Conservation (phyloP, 2,888 invertebrate genomes). For the Spialia ferax region DNA sequence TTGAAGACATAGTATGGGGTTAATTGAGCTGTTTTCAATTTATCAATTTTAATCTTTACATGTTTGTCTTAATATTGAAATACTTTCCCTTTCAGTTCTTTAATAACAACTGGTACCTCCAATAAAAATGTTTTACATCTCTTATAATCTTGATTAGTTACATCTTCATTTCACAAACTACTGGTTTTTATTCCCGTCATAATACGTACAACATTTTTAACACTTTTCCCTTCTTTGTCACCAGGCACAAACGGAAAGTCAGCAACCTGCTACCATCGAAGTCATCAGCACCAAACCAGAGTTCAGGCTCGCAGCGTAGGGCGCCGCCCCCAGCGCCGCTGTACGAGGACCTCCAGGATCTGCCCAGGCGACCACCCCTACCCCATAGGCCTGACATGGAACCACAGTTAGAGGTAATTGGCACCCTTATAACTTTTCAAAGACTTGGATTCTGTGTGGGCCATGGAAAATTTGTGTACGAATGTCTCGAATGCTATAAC, state of each 20-base stretch:
- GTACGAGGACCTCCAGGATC: constrained; percentile 93
- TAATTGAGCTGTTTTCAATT: too few relatives aligned
- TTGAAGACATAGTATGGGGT: too few relatives aligned
- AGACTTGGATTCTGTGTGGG: neutral
- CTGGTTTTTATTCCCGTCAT: neutral
- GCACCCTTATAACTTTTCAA: neutral
- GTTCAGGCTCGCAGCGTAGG: constrained; percentile 79
- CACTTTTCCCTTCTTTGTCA: constrained; percentile 61
- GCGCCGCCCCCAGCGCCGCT: constrained; percentile 88
- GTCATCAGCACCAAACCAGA: constrained; percentile 87
- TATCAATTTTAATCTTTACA: too few relatives aligned
- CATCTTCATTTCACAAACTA: too few relatives aligned
- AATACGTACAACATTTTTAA: neutral
- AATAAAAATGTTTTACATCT: too few relatives aligned
- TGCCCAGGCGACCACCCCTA: constrained; percentile 83
- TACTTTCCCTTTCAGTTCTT: too few relatives aligned
- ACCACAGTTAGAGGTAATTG: constrained; percentile 77
- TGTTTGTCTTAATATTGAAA: too few relatives aligned
- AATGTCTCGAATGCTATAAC: too few relatives aligned
- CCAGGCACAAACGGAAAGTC: constrained; percentile 95
- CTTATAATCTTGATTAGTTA: too few relatives aligned
- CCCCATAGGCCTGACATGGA: constrained; percentile 78
- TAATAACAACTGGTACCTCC: too few relatives aligned
- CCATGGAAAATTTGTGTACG: neutral
- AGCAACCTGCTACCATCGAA: constrained; percentile 94